These are phyloP conservation scores for Xylota segnis DNA, from an alignment of 2,888 invertebrate species.

Conservation along the genomic window DNA sequence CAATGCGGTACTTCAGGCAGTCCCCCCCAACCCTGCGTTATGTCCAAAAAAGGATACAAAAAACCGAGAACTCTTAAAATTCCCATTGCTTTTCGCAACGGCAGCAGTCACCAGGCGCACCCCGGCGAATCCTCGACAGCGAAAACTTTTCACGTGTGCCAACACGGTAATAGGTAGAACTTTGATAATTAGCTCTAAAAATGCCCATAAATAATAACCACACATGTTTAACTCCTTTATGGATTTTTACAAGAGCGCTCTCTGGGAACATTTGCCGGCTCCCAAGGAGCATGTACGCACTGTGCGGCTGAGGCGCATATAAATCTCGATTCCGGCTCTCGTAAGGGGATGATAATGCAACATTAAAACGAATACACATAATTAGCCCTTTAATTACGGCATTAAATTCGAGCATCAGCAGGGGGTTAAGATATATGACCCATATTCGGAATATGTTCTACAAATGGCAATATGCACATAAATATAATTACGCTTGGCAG, in stretches of 20 bases:
- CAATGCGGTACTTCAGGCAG: constrained; percentile 47
- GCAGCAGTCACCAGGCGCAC: constrained; percentile 54
- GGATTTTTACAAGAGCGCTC: constrained; percentile 70
- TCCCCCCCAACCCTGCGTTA: constrained; percentile 13
- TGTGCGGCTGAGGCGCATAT: constrained; percentile 55
- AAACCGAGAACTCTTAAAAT: constrained; percentile 60
- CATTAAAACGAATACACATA: constrained; percentile 76
- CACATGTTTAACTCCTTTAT: constrained; percentile 81
- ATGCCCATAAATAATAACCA: constrained; percentile 82
- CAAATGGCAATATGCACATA: constrained; percentile 75
- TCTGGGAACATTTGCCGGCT: constrained; percentile 68
- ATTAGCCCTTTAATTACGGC: constrained; percentile 74
- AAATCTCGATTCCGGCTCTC: constrained; percentile 69
- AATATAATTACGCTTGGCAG: constrained; percentile 75
- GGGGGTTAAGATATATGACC: constrained; percentile 74
- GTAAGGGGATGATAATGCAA: constrained; percentile 73
- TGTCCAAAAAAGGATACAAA: constrained; percentile 39
- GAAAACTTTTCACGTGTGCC: constrained; percentile 76
- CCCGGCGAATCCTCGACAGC: constrained; percentile 79
- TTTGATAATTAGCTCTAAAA: constrained; percentile 83
- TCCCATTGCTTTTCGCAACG: constrained; percentile 59
- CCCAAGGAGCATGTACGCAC: constrained; percentile 70
- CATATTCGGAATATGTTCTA: constrained; percentile 71
- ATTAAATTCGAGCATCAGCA: constrained; percentile 69
- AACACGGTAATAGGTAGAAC: constrained; percentile 70